Evolutionary conservation across 2,888 invertebrate species (phyloP).

Genomic region (Rhogogaster chlorosoma): DNA sequence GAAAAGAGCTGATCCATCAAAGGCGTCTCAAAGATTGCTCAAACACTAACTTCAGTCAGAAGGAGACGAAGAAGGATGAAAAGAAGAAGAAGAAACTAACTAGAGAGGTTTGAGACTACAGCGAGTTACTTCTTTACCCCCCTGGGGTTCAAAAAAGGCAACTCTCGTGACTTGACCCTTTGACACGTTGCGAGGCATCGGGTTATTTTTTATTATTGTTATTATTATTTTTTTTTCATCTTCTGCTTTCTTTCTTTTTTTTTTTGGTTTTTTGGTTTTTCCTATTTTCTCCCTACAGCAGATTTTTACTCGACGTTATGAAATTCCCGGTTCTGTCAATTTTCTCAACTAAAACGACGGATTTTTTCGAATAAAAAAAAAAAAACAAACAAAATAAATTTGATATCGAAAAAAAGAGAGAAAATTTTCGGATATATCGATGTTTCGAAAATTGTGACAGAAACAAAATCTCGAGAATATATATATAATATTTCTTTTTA

Average conservation of each 20-base stretch:
- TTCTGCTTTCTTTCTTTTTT: not conserved
- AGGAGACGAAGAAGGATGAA: not conserved
- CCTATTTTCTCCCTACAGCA: no score
- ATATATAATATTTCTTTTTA: not conserved
- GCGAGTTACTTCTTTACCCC: not conserved
- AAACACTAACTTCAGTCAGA: constrained; percentile 16
- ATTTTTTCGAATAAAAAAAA: not conserved
- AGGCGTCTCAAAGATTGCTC: constrained; percentile 9
- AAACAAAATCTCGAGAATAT: no score
- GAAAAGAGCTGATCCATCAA: not conserved
- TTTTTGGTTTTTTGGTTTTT: not conserved
- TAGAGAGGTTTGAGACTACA: not conserved
- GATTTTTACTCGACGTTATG: not conserved
- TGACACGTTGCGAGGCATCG: constrained; percentile 8
- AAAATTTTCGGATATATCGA: no score
- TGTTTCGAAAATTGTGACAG: no score
- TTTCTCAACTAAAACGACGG: not conserved
- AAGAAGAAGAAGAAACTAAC: not conserved
- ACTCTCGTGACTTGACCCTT: constrained; percentile 22
- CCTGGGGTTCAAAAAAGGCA: constrained; percentile 16
- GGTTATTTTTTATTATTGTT: not conserved
- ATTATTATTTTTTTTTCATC: not conserved
- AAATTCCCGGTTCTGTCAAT: not conserved
- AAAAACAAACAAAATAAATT: no score
- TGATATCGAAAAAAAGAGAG: no score